A percentile compares a stretch with the other conserved stretches of the same genome.
Conservation (phyloP, 2,113 vertebrate species). For the Meriones unguiculatus region DNA sequence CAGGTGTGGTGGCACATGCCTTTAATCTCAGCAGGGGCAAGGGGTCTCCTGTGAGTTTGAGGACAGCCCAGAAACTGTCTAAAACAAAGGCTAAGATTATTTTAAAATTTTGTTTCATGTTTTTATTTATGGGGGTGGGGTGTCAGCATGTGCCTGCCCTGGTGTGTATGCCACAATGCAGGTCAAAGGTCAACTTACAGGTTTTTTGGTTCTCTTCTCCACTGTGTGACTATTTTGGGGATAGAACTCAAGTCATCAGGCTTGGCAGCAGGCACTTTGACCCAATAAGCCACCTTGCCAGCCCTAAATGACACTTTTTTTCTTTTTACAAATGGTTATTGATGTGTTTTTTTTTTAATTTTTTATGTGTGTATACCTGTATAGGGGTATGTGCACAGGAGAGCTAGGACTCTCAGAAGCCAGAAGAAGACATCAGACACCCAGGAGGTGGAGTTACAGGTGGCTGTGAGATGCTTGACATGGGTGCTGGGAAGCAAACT, state of each 20-base stretch:
- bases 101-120: neutral
- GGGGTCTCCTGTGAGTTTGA: neutral
- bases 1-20: no score
- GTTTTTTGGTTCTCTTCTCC: neutral
- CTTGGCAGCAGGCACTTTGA: neutral
- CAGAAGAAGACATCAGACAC: neutral
- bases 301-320: neutral
- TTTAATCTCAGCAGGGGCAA: neutral
- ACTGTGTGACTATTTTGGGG: neutral
- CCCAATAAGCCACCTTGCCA: neutral
- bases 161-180: neutral
- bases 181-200: neutral
- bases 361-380: neutral
- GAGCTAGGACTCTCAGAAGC: neutral
- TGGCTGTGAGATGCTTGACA: neutral
- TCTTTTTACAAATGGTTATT: neutral
- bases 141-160: no score
- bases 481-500: neutral
- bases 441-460: neutral
- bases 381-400: neutral
- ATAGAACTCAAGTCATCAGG: neutral
- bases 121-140: neutral
- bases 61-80: neutral
- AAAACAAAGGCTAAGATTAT: neutral
- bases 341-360: no score